Evolutionary conservation across 2,888 invertebrate genomes (phyloP).

Genomic region (Laspeyria flexula): DNA sequence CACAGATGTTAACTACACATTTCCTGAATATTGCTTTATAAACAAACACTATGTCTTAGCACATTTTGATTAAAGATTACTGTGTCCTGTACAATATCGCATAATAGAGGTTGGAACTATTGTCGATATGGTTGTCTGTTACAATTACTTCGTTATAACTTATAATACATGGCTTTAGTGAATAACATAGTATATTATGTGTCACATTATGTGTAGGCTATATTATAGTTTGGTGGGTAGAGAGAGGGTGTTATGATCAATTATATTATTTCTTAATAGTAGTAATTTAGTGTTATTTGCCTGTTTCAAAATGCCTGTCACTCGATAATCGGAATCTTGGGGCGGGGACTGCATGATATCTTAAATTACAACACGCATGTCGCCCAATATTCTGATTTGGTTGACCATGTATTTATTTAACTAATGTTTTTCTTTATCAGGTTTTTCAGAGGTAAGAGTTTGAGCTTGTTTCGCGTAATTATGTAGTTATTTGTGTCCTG

Average conservation of each 20-base stretch:
- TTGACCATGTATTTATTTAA: conserved; percentile 43
- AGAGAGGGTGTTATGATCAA: conserved; percentile 15
- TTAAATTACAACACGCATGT: conserved; percentile 1
- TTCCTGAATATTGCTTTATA: conserved; percentile 36
- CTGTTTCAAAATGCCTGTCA: conserved; percentile 46
- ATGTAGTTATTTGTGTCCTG: conserved; percentile 58
- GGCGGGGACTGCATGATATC: conserved; percentile 18
- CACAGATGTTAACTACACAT: conserved; percentile 42
- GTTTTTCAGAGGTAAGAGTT: conserved; percentile 80
- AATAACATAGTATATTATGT: conserved; percentile 41
- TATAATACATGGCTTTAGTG: conserved; percentile 40
- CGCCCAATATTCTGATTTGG: conserved; percentile 48
- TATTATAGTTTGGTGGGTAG: conserved; percentile 35
- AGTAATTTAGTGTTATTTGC: conserved; percentile 38
- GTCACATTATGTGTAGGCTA: conserved; percentile 43
- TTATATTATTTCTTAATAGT: conserved; percentile 28
- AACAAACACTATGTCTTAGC: conserved; percentile 34
- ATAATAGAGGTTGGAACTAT: conserved; percentile 20
- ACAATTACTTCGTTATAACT: conserved; percentile 29
- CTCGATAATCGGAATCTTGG: conserved; percentile 45
- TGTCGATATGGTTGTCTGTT: conserved; percentile 36
- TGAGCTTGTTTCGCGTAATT: conserved; percentile 67
- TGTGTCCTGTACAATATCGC: conserved; percentile 23
- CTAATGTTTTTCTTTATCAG: conserved; percentile 73
- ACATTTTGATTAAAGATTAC: conserved; percentile 27